phyloP scores from a whole-genome alignment of 2,113 vertebrate genomes.

The Bucco capensis region DNA sequence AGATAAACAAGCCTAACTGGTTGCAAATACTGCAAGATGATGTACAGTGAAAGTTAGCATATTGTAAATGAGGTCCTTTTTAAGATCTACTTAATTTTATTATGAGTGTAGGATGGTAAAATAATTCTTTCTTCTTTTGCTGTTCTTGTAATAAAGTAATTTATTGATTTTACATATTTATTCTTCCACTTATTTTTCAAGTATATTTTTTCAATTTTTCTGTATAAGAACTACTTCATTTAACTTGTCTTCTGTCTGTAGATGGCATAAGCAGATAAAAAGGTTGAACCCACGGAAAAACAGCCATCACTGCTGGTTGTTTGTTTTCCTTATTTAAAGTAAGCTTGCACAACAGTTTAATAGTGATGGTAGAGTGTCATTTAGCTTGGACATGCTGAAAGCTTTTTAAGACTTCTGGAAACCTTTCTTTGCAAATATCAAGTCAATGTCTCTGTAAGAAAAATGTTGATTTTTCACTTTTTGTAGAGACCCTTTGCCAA shows the following conservation, averaged over 20 bases:
- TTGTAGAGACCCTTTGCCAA: neutral
- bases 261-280: neutral
- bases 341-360: neutral
- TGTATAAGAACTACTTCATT: neutral
- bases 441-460: neutral
- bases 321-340: neutral
- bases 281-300: neutral
- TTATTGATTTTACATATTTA: neutral
- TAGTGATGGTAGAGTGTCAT: neutral
- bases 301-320: neutral
- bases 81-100: neutral
- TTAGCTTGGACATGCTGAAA: neutral
- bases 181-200: neutral
- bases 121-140: neutral
- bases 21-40: neutral
- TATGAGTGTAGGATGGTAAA: neutral
- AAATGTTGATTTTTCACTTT: slow-evolving; percentile 2
- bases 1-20: neutral
- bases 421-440: neutral
- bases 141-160: neutral
- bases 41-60: neutral
- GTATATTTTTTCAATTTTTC: neutral
- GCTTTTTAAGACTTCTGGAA: neutral
- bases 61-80: neutral
- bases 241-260: neutral